Percentiles rank a stretch among this genome's conserved stretches.
Conservation (phyloP, 2,888 invertebrate species). For the Lasioglossum vierecki region DNA sequence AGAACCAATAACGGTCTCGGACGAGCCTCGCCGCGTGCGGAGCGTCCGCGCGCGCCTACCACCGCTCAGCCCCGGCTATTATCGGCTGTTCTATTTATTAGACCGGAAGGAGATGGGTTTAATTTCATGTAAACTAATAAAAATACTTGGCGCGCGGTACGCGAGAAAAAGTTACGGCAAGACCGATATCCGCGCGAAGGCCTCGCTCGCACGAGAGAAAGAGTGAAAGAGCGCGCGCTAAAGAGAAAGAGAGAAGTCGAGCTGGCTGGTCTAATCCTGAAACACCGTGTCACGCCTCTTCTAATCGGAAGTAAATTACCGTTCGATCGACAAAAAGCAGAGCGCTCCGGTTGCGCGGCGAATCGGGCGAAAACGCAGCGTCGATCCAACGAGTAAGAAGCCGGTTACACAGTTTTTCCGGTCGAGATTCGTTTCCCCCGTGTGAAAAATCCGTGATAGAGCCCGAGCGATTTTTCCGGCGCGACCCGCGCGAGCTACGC, state of each 20-base stretch:
- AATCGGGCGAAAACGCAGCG: neutral
- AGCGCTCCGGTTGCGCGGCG: slow-evolving; percentile 15
- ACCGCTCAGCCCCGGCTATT: slow-evolving; percentile 39
- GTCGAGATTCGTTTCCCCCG: neutral
- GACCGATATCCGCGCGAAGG: slow-evolving; percentile 59
- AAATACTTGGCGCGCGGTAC: slow-evolving; percentile 57
- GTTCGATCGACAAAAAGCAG: slow-evolving; percentile 39
- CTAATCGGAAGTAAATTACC: slow-evolving; percentile 50
- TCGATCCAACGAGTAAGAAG: slow-evolving; percentile 13
- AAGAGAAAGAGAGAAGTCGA: neutral
- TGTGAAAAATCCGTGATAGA: neutral
- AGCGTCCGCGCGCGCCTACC: slow-evolving; percentile 16
- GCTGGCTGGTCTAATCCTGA: slow-evolving; percentile 55
- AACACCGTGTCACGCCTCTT: slow-evolving; percentile 43
- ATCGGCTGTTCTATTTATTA: slow-evolving; percentile 63
- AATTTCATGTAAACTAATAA: slow-evolving; percentile 66
- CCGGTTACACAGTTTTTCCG: slow-evolving; percentile 11
- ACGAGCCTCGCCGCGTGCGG: neutral
- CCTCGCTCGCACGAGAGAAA: slow-evolving; percentile 26
- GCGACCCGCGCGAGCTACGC: neutral
- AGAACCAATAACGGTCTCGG: slow-evolving; percentile 47
- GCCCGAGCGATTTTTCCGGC: neutral
- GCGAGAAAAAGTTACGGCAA: slow-evolving; percentile 60
- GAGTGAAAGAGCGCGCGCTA: neutral
- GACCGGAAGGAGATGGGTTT: slow-evolving; percentile 64